These are phyloP conservation scores for Cynopterus brachyotis DNA, from an alignment of 2,113 vertebrate genomes.

Conservation along the genomic window DNA sequence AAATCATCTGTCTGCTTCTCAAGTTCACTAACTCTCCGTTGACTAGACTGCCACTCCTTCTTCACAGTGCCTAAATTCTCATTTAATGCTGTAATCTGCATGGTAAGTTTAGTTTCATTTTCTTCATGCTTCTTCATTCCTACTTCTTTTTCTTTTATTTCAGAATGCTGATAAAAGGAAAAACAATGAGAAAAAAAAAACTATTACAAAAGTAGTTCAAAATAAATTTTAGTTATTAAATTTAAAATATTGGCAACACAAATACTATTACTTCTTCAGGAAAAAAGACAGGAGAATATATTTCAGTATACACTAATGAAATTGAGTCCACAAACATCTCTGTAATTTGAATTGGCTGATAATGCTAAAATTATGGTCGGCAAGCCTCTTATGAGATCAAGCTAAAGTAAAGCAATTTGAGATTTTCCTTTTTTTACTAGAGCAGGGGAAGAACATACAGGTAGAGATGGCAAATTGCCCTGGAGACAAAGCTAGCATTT, in stretches of 20 bases:
- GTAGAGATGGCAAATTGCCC: neutral
- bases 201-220: neutral
- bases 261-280: neutral
- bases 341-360: neutral
- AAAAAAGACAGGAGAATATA: neutral
- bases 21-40: conserved; percentile 92
- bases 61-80: conserved; percentile 97
- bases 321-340: neutral
- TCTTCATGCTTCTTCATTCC: conserved; percentile 91
- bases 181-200: neutral
- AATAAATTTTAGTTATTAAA: conserved; percentile 14
- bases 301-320: neutral
- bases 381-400: neutral
- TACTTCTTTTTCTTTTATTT: conserved; percentile 90
- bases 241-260: neutral
- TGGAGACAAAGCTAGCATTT: neutral
- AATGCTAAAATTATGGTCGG: neutral
- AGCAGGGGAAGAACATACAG: neutral
- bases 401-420: neutral
- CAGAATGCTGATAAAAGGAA: conserved; percentile 83
- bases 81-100: conserved; percentile 95
- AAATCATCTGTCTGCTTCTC: conserved; percentile 98
- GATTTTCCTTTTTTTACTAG: neutral
- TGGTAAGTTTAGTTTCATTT: conserved; percentile 86
- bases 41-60: conserved; percentile 96